Percentiles rank a stretch among this genome's conserved stretches.
Conservation (phyloP, 1,140 invertebrate species). For the Drosophila oshimai region DNA sequence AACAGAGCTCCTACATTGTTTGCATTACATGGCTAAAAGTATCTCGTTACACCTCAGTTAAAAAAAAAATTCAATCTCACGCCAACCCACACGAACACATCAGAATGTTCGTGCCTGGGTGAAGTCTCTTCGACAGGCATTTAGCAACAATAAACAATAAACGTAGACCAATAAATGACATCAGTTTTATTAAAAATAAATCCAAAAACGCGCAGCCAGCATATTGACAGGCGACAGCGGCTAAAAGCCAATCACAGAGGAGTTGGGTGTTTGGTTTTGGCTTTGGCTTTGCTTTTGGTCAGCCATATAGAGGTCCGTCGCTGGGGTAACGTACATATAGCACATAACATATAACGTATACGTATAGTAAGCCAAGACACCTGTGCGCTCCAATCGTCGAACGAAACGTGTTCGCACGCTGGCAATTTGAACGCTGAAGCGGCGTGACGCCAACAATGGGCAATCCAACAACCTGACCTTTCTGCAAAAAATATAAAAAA, state of each 20-base stretch:
- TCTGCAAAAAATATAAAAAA: constrained; percentile 14
- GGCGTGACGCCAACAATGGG: constrained; percentile 67
- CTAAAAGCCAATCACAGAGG: constrained; percentile 54
- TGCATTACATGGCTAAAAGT: not conserved
- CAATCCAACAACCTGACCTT: constrained; percentile 63
- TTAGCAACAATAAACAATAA: constrained; percentile 64
- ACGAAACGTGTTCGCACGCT: constrained; percentile 73
- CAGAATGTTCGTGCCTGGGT: constrained; percentile 11
- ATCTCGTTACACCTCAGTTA: constrained; percentile 23
- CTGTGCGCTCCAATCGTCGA: constrained; percentile 57
- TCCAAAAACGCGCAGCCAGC: constrained; percentile 33
- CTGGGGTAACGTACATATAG: no score
- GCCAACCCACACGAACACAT: not conserved
- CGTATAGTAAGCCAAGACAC: constrained; percentile 58
- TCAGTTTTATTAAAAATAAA: constrained; percentile 60
- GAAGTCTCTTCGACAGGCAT: constrained; percentile 34
- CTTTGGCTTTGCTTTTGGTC: no score
- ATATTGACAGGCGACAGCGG: constrained; percentile 43
- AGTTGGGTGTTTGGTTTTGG: no score
- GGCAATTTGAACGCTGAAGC: constrained; percentile 7
- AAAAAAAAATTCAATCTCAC: constrained; percentile 34
- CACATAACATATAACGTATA: no score
- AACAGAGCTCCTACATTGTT: constrained; percentile 13
- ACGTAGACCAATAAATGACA: constrained; percentile 67
- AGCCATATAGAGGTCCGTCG: not conserved